Base-by-base conservation (phyloP, 2,888 invertebrate species). In the Netelia virgata region DNA sequence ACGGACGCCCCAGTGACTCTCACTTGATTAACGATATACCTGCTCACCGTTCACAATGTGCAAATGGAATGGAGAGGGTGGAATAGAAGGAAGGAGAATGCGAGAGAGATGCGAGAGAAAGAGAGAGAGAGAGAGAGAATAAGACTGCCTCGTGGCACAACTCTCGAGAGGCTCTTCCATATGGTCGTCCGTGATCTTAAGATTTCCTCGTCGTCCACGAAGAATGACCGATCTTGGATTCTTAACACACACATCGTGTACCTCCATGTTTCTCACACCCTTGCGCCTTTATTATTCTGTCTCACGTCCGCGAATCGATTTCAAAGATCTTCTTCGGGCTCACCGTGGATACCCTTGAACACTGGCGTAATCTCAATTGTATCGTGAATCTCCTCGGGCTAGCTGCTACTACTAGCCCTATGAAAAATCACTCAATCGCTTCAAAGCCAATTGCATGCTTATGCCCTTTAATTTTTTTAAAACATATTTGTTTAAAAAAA, bases 11-110 rank as follows among this genome's bases (percentile, higher is more conserved):
- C 93, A 93, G 93, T 92, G 92, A 91, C 89, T 92, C 92, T 93
- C 93, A 92, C 88, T 92, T 93, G 93, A 93, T 93, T 92, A 93
- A 93, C 92, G 93, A 92, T 89, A 80, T 89, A 77, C 84, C 86
- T 83, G 80, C 83, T 70, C 82, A 61, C 63, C 82, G 78, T 81
- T 86, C 86, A 89, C 91, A 89, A 90, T 91, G 89, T 87, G 88
- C 85, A 86, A 74, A 64, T 14, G 50, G 74, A 61, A 75, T 55
- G 70, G 61, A 53, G 63, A 64, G 61, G 72, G 11, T 20, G n/a
- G n/a, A 28, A n/a, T 23, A n/a, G 23, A 18, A 28, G 53, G 20
- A 14, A 69, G n/a, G 16, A 20, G 53, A 70, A 8, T 11, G 14
- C 10, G 53, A 70, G 14, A 47, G 47, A 47, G 47, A 47, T 28